Percentiles rank a stretch among this genome's conserved stretches.
Conservation (phyloP, 2,888 invertebrate genomes). For the Rotaria sp. region DNA sequence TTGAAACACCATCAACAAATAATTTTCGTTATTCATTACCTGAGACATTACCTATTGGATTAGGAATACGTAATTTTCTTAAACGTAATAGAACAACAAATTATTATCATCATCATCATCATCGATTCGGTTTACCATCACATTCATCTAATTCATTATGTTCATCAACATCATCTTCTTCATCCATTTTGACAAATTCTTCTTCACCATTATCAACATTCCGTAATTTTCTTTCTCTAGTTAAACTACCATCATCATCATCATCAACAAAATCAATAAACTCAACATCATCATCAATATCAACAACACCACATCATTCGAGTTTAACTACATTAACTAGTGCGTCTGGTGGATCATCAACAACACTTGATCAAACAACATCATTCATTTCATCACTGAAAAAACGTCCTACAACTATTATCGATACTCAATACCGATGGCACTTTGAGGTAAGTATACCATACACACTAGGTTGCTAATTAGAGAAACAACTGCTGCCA, state of each 20-base stretch:
- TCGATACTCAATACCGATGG: background rate
- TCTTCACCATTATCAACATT: constrained; percentile 29
- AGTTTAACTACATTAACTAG: constrained; percentile 18
- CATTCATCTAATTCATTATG: background rate
- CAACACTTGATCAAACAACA: constrained; percentile 25
- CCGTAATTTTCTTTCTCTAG: constrained; percentile 26
- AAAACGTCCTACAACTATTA: background rate
- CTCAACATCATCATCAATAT: background rate
- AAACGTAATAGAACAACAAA: background rate
- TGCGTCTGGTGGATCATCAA: background rate
- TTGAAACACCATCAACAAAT: background rate
- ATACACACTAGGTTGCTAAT: background rate
- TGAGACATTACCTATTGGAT: background rate
- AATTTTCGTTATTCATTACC: background rate
- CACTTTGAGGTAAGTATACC: background rate
- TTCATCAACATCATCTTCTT: background rate
- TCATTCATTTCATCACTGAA: background rate
- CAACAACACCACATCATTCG: background rate
- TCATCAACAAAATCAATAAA: background rate
- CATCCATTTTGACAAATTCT: background rate
- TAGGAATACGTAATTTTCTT: constrained; percentile 3
- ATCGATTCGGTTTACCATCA: background rate
- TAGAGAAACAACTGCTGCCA: background rate
- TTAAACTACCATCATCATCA: constrained; percentile 15
- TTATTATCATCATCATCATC: background rate